phyloP scores from a whole-genome alignment of 2,797 vertebrate species.

The Acanthurus leucopareius region DNA sequence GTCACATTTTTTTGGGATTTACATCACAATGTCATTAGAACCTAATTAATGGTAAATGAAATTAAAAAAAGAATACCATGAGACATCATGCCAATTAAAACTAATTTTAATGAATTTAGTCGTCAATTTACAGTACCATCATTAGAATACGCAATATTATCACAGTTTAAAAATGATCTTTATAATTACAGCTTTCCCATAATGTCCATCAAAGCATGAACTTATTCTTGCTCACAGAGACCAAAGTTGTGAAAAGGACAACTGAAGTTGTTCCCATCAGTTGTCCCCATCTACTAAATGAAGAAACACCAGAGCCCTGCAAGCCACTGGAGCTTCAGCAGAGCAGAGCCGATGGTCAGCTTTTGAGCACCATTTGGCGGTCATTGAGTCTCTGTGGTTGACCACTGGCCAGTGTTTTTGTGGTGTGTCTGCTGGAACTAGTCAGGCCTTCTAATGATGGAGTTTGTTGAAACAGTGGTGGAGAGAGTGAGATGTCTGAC shows the following conservation, averaged over 20 bases:
- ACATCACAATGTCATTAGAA: slow-evolving; percentile 19
- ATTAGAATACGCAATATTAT: background rate
- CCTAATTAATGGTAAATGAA: slow-evolving; percentile 21
- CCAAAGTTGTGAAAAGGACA: slow-evolving; percentile 6
- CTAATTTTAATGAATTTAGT: slow-evolving; percentile 8
- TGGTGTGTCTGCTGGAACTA: slow-evolving; percentile 8
- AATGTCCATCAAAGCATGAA: slow-evolving; percentile 7
- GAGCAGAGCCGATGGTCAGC: background rate
- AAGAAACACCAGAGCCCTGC: slow-evolving; percentile 8
- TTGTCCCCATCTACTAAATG: background rate
- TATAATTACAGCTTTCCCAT: background rate
- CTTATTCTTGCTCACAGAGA: background rate
- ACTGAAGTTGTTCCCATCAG: background rate
- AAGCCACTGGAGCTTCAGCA: slow-evolving; percentile 20
- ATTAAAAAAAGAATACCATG: background rate
- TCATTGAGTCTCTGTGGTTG: slow-evolving; percentile 1
- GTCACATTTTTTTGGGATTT: slow-evolving; percentile 14
- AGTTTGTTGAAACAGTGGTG: slow-evolving; percentile 13
- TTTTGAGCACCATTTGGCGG: slow-evolving; percentile 1
- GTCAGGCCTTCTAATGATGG: background rate
- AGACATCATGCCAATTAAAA: background rate
- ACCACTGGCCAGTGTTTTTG: slow-evolving; percentile 18
- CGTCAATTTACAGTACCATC: slow-evolving; percentile 11
- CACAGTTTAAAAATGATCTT: background rate
- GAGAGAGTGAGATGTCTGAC: slow-evolving; percentile 5